Conservation (phyloP, 2,113 vertebrate genomes). For the Rhea pennata region DNA sequence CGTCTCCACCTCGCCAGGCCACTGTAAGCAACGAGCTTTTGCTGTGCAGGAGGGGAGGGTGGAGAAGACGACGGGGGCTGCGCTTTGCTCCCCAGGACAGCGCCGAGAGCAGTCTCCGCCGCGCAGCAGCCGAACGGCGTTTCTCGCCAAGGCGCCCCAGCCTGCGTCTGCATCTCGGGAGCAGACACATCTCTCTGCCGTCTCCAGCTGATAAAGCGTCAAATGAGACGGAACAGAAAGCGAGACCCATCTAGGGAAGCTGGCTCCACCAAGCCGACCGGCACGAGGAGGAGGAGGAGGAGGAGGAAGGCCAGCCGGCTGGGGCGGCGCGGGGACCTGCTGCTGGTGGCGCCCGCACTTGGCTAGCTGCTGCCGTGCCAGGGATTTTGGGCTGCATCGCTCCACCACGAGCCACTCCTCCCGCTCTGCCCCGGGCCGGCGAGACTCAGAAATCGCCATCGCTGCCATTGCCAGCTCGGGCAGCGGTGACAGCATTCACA, state of each 20-base stretch:
- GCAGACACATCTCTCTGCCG: constrained; percentile 79
- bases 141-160: constrained; percentile 18
- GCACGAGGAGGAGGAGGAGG: background rate
- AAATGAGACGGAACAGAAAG: constrained; percentile 86
- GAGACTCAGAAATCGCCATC: background rate
- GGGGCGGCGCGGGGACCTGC: background rate
- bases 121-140: background rate
- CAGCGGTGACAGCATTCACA: background rate
- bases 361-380: background rate
- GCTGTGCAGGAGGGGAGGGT: background rate
- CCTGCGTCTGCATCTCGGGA: constrained; percentile 68
- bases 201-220: constrained; percentile 87
- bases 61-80: background rate
- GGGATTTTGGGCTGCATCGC: background rate
- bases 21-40: background rate
- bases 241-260: constrained; percentile 59
- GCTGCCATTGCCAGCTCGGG: background rate
- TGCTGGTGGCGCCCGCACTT: rapidly evolving
- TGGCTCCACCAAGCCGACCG: background rate
- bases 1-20: background rate
- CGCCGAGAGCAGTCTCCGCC: background rate
- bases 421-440: background rate
- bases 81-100: background rate
- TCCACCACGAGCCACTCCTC: background rate
- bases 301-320: background rate